Evolutionary conservation across 1,140 invertebrate genomes (phyloP).

Genomic region (Phocides pigmalion): DNA sequence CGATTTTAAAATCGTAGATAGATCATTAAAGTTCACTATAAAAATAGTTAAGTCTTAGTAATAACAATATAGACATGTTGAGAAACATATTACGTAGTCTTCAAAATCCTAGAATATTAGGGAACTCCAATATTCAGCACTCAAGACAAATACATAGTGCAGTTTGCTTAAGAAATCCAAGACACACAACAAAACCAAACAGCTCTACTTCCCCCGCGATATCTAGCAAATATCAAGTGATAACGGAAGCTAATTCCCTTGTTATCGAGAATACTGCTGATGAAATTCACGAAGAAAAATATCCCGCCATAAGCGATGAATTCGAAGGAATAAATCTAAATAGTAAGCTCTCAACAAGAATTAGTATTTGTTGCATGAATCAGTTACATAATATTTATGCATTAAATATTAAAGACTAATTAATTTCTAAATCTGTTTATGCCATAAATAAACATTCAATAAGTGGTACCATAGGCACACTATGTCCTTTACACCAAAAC

Average conservation of each 20-base stretch:
- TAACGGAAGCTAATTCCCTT: conserved; percentile 86
- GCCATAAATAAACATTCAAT: no score
- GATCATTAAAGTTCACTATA: no score
- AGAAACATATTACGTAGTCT: conserved; percentile 40
- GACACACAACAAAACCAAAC: conserved; percentile 76
- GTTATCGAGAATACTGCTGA: conserved; percentile 88
- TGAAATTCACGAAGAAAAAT: conserved; percentile 81
- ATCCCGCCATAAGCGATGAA: conserved; percentile 80
- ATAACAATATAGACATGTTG: conserved; percentile 30
- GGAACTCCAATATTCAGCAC: conserved; percentile 29
- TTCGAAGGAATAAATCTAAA: conserved; percentile 80
- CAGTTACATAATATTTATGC: not conserved
- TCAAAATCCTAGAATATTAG: conserved; percentile 12
- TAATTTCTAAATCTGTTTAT: no score
- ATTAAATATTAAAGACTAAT: not conserved
- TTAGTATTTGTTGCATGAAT: not conserved
- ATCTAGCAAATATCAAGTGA: conserved; percentile 84
- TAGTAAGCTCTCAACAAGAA: conserved; percentile 64
- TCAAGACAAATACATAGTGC: conserved; percentile 62
- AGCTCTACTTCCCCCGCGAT: conserved; percentile 60
- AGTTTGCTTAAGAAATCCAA: conserved; percentile 81
- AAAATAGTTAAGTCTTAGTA: not conserved
- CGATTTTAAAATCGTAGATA: no score
- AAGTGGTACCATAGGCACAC: no score
- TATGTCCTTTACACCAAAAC: no score